These are phyloP conservation scores for Boleophthalmus pectinirostris DNA, from an alignment of 2,113 vertebrate genomes.

Conservation along the genomic window DNA sequence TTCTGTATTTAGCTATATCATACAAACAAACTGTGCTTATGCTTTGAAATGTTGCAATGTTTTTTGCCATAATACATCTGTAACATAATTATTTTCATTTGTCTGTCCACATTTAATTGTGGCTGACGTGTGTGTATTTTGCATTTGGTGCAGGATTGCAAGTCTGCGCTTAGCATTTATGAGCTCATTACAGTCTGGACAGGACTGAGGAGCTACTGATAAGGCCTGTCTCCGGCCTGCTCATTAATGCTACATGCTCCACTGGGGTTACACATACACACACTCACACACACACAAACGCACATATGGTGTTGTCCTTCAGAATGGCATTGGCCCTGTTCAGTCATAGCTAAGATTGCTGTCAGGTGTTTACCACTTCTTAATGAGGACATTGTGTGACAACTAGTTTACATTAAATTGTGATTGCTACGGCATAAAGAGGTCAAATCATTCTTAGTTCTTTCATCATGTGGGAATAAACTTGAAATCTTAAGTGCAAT, in stretches of 20 bases:
- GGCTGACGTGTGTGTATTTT: constrained; percentile 15
- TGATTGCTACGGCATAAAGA: background rate
- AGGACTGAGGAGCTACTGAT: constrained; percentile 66
- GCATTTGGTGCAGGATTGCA: constrained; percentile 22
- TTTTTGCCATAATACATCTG: background rate
- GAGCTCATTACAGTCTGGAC: constrained; percentile 67
- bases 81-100: background rate
- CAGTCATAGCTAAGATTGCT: constrained; percentile 47
- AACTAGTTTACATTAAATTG: background rate
- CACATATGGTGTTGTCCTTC: constrained; percentile 24
- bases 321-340: constrained; percentile 44
- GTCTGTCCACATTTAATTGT: background rate
- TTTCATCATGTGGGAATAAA: background rate
- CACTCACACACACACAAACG: constrained; percentile 2
- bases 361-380: constrained; percentile 31
- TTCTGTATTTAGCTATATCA: background rate
- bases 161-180: constrained; percentile 60
- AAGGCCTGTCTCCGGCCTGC: constrained; percentile 60
- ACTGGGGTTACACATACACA: constrained; percentile 38
- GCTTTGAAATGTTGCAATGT: background rate
- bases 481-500: background rate
- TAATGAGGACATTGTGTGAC: background rate
- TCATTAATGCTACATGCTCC: constrained; percentile 65
- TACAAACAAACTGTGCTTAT: background rate
- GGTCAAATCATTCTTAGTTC: background rate